These are phyloP conservation scores for Parapsyche elsis DNA, from an alignment of 1,140 invertebrate species.

Conservation along the genomic window DNA sequence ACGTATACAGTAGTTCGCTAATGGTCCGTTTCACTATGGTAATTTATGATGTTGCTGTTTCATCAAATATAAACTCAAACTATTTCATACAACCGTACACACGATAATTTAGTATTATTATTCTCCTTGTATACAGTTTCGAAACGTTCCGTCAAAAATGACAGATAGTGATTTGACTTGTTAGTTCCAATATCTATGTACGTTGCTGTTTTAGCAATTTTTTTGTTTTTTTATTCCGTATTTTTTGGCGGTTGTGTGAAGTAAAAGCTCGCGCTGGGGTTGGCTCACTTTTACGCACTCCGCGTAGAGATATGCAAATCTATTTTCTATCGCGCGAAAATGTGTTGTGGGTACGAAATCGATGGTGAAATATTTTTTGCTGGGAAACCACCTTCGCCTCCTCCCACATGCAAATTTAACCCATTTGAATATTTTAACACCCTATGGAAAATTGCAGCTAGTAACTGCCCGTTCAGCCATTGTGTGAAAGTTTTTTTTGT, in stretches of 20 bases:
- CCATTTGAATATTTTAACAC: constrained; percentile 55
- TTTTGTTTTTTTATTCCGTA: background rate
- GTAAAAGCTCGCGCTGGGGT: too few species aligned
- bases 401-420: constrained; percentile 49
- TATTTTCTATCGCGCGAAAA: constrained; percentile 19
- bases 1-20: constrained; percentile 5
- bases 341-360: background rate
- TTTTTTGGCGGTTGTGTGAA: too few species aligned
- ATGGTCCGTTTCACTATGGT: constrained; percentile 2
- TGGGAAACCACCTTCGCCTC: constrained; percentile 13
- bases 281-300: too few species aligned
- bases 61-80: too few species aligned
- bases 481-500: constrained; percentile 47
- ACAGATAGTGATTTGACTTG: background rate
- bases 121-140: background rate
- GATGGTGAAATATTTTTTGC: constrained; percentile 25
- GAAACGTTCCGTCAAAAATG: background rate
- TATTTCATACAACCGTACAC: too few species aligned
- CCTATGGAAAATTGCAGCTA: constrained; percentile 51
- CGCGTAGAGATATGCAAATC: background rate
- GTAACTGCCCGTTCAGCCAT: constrained; percentile 45
- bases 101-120: too few species aligned
- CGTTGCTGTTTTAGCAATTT: too few species aligned
- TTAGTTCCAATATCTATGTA: too few species aligned
- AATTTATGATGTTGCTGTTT: background rate